Evolutionary conservation across 1,140 invertebrate genomes (phyloP).

Genomic region (Apis mellifera): DNA sequence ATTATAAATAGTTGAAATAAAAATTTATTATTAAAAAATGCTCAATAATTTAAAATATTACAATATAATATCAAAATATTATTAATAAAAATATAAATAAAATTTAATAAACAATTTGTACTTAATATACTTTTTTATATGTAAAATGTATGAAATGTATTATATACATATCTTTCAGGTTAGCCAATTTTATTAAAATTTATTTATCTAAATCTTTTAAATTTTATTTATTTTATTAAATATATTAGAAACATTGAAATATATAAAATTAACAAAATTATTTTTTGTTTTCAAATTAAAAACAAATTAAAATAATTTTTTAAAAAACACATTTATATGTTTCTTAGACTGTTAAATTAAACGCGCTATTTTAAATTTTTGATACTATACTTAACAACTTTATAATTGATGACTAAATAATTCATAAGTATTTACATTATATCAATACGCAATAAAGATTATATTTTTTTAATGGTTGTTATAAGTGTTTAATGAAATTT

Average conservation of each 20-base stretch:
- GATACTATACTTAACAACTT: neutral
- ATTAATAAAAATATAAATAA: neutral
- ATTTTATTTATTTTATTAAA: neutral
- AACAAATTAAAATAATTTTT: neutral
- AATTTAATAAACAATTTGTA: constrained; percentile 20
- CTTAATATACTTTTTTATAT: constrained; percentile 15
- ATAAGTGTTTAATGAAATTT: neutral
- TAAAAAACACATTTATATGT: neutral
- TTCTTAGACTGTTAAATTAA: constrained; percentile 15
- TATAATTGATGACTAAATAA: constrained; percentile 18
- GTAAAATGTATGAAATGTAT: constrained; percentile 1
- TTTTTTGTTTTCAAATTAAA: neutral
- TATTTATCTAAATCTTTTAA: neutral
- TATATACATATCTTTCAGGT: neutral
- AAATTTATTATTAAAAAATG: constrained; percentile 7
- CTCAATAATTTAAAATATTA: too few species aligned
- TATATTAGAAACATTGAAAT: neutral
- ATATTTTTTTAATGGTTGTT: neutral
- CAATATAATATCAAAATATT: too few species aligned
- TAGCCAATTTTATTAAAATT: constrained; percentile 1
- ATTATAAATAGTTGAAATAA: neutral
- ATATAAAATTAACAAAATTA: neutral
- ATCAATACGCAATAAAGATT: neutral
- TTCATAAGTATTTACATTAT: neutral
- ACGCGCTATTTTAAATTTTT: constrained; percentile 34